Percentiles rank a stretch among this genome's conserved stretches.
phyloP scores from a whole-genome alignment of 2,797 vertebrate genomes.

The Danionella dracula region DNA sequence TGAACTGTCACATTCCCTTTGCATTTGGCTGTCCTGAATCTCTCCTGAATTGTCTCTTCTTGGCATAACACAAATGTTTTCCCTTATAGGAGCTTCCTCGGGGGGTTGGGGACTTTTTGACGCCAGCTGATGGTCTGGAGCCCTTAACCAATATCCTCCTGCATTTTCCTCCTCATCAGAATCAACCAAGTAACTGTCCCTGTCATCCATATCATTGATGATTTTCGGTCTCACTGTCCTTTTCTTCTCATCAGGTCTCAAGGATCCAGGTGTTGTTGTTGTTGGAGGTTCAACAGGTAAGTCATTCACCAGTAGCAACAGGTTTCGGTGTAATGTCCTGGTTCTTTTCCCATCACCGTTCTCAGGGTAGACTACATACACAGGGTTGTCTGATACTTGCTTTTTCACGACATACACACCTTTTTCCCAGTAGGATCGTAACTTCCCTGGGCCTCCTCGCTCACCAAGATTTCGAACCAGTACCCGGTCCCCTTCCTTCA shows the following conservation, averaged over 20 bases:
- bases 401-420: not conserved
- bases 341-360: not conserved
- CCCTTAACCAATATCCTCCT: too few relatives aligned
- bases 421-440: not conserved
- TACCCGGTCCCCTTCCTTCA: not conserved
- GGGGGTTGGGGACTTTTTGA: too few relatives aligned
- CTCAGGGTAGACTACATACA: not conserved
- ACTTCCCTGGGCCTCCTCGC: not conserved
- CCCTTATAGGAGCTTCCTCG: too few relatives aligned
- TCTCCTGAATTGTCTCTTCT: not conserved
- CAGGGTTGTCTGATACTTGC: not conserved
- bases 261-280: too few relatives aligned
- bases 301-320: not conserved
- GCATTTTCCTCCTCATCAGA: too few relatives aligned
- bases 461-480: not conserved
- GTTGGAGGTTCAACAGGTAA: too few relatives aligned
- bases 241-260: too few relatives aligned
- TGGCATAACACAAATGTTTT: not conserved
- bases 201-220: too few relatives aligned
- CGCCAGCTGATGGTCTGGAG: too few relatives aligned
- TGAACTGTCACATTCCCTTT: not conserved
- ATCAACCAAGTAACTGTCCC: too few relatives aligned
- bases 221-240: too few relatives aligned
- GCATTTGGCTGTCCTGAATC: not conserved
- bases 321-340: not conserved